phyloP scores from a whole-genome alignment of 1,140 invertebrate genomes.

The Galleria mellonella region DNA sequence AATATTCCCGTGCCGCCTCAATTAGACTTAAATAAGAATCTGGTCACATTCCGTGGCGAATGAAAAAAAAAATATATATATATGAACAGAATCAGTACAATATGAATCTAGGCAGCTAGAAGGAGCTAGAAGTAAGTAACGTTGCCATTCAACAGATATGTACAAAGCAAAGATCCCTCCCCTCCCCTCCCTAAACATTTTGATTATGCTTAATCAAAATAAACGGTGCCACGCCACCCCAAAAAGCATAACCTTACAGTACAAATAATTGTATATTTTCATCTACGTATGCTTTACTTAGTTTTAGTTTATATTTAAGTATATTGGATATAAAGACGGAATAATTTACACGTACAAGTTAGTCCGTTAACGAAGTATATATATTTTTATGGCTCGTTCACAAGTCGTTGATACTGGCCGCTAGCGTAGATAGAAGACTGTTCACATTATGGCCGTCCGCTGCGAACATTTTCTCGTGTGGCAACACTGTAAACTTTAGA shows the following conservation, averaged over 20 bases:
- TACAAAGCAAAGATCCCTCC: conserved; percentile 15
- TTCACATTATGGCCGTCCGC: too few species aligned
- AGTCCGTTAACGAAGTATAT: conserved; percentile 38
- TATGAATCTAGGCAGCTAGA: conserved; percentile 28
- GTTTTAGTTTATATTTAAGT: conserved; percentile 39
- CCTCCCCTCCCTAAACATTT: too few species aligned
- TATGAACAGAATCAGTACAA: background rate
- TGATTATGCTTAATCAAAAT: conserved; percentile 9
- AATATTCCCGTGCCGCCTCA: too few species aligned
- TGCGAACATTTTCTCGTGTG: too few species aligned
- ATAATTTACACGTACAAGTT: conserved; percentile 48
- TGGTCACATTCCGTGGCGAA: too few species aligned
- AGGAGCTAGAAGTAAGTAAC: conserved; percentile 13
- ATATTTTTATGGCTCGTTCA: conserved; percentile 15
- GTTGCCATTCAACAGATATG: conserved; percentile 32
- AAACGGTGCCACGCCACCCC: background rate
- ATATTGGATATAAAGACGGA: conserved; percentile 10
- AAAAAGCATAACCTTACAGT: conserved; percentile 60
- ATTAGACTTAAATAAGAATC: too few species aligned
- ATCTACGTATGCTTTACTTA: conserved; percentile 67
- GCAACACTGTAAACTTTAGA: too few species aligned
- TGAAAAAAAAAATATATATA: too few species aligned
- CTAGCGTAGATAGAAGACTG: too few species aligned
- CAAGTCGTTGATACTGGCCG: too few species aligned
- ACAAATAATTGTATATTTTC: conserved; percentile 63